Evolutionary conservation across 2,113 vertebrate species (phyloP).

Genomic region (Oryzias celebensis): DNA sequence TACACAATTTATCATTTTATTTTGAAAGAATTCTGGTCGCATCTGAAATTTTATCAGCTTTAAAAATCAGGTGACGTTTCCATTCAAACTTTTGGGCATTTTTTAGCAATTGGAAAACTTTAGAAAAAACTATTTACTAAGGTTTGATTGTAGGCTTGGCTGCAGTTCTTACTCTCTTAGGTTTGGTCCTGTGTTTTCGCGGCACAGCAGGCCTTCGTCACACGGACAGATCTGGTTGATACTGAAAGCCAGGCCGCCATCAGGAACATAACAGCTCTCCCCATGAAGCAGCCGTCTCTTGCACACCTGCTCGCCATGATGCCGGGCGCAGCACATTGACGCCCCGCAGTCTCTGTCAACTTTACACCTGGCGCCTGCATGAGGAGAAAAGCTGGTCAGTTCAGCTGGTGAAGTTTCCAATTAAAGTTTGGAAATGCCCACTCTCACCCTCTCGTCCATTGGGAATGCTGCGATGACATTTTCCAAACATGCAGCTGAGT

Average conservation of each 20-base stretch:
- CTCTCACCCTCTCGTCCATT: conserved; percentile 81
- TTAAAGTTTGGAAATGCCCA: not conserved
- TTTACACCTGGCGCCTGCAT: conserved; percentile 81
- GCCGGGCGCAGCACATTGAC: conserved; percentile 82
- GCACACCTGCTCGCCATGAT: conserved; percentile 85
- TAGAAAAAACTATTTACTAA: no score
- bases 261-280: conserved; percentile 81
- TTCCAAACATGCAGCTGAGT: conserved; percentile 86
- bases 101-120: no score
- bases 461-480: conserved; percentile 80
- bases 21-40: no score
- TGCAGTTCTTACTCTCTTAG: conserved; percentile 76
- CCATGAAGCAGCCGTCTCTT: conserved; percentile 72
- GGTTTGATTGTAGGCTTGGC: no score
- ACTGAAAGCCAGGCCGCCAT: conserved; percentile 86
- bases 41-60: no score
- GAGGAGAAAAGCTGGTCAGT: not conserved
- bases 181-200: conserved; percentile 35
- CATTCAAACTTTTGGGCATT: no score
- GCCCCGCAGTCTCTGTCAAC: conserved; percentile 79
- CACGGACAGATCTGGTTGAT: conserved; percentile 88
- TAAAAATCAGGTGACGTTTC: no score
- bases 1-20: no score
- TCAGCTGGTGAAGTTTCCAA: no score
- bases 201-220: conserved; percentile 81